Conservation (phyloP, 2,888 invertebrate species). For the Drosophila meridiana region DNA sequence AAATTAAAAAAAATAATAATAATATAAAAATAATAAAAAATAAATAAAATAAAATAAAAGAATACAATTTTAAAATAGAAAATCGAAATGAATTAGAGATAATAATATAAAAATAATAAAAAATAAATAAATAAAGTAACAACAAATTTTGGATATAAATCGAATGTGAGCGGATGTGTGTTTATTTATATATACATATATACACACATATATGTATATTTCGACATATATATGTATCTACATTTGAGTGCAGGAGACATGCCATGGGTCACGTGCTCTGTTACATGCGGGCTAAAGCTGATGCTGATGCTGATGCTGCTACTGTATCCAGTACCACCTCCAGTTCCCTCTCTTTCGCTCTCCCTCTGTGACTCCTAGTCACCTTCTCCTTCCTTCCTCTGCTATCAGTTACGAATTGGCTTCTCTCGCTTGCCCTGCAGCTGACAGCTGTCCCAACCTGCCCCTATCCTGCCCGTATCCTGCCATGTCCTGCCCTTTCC, state of each 20-base stretch:
- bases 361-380: neutral
- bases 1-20: too few relatives aligned
- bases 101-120: slow-evolving; percentile 39
- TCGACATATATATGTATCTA: neutral
- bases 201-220: neutral
- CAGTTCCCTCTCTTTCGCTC: neutral
- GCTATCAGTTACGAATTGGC: slow-evolving; percentile 40
- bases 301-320: slow-evolving; percentile 33
- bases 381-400: too few relatives aligned
- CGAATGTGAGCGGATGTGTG: slow-evolving; percentile 13
- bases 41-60: slow-evolving; percentile 13
- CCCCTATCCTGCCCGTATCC: neutral
- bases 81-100: too few relatives aligned
- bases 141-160: neutral
- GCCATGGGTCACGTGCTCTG: slow-evolving; percentile 48
- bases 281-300: slow-evolving; percentile 50
- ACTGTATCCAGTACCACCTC: neutral
- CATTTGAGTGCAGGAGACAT: slow-evolving; percentile 16
- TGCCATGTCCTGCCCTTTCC: slow-evolving; percentile 25
- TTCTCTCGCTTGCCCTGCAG: slow-evolving; percentile 41
- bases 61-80: too few relatives aligned
- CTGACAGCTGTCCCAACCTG: slow-evolving; percentile 43
- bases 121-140: neutral
- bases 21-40: slow-evolving; percentile 40
- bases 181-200: neutral